Evolutionary conservation across 2,113 vertebrate species (phyloP), one percentile per base, ranked within the genome.

Genomic region (Puntigrus tetrazona): DNA sequence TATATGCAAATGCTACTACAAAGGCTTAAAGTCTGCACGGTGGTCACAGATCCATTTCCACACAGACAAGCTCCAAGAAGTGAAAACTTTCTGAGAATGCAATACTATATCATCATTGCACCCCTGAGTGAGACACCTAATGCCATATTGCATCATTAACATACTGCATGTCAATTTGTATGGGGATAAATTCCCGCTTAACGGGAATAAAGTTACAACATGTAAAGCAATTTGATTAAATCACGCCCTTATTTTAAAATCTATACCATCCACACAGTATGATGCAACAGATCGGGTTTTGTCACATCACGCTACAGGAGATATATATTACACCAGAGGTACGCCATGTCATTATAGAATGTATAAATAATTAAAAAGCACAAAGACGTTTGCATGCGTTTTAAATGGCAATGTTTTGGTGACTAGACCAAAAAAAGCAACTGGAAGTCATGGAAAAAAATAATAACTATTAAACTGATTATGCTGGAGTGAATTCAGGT

Each of bases 61-160:
- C 43, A 75, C 4, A 75, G 41, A 18, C 73, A 50, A 73, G 38
- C 38, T 72, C 38, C 38, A 72, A 43, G 38, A 73, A 25, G 11
- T 11, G 45, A 75, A 75, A 75, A 50, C 45, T 31, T 75, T 50
- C 45, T 75, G n/a, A 50, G 73, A 75, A 50, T 50, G 73, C 45
- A 29, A 75, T 50, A 29, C 14, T 78, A 27, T 34, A 77, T 25
- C 6, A 29, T 16, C 25, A 79, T 27, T 38, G 13, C 25, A 34
- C 34, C 9, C 22, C 31, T 78, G 75, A 75, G 73, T 52, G 18
- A 52, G 47, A 79, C 9, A 78, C 47, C 9, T 10, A 63, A 63
- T 20, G 16, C n/a, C 57, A 63, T 16, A 79, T 4, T 63, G 77
- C 55, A 79, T 63, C 38, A 18, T 27, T 22, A 63, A 43, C 45